These are phyloP conservation scores for Pseudorhiza aurosa DNA, from an alignment of 30 jellyfish, hydroid and myxozoan species.

Conservation along the genomic window DNA sequence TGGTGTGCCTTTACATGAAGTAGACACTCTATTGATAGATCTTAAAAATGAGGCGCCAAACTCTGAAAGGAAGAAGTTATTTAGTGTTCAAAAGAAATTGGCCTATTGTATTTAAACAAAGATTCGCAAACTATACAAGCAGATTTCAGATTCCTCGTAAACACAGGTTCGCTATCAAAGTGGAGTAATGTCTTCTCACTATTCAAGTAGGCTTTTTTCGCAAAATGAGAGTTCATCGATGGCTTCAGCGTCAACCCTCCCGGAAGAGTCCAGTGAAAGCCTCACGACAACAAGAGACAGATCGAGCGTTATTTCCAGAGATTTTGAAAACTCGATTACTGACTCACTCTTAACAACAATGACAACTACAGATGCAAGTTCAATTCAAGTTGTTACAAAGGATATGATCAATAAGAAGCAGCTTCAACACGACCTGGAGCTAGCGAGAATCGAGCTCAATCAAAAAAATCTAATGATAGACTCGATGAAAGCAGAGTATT, in stretches of 20 bases:
- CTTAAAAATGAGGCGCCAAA: too few relatives aligned
- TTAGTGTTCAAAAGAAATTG: too few relatives aligned
- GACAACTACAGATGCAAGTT: slow-evolving; percentile 42
- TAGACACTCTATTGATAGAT: too few relatives aligned
- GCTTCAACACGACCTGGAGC: slow-evolving; percentile 82
- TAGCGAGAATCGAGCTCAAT: slow-evolving; percentile 74
- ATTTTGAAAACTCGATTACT: background rate
- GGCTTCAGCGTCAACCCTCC: background rate
- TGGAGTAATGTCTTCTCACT: too few relatives aligned
- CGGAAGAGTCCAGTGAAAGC: background rate
- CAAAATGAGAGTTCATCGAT: background rate
- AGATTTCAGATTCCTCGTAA: too few relatives aligned
- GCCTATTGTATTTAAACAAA: too few relatives aligned
- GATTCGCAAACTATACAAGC: too few relatives aligned
- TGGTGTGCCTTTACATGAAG: too few relatives aligned
- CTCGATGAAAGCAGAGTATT: slow-evolving; percentile 80
- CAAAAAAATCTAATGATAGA: slow-evolving; percentile 82
- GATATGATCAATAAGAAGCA: slow-evolving; percentile 69
- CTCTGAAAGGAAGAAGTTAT: too few relatives aligned
- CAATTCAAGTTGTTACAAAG: slow-evolving; percentile 57
- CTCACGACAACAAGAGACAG: background rate
- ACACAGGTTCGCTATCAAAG: too few relatives aligned
- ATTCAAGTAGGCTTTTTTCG: background rate
- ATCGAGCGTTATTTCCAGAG: background rate
- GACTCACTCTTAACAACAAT: slow-evolving; percentile 26